Evolutionary conservation across 2,113 vertebrate species (phyloP).

Genomic region (Lepus europaeus): DNA sequence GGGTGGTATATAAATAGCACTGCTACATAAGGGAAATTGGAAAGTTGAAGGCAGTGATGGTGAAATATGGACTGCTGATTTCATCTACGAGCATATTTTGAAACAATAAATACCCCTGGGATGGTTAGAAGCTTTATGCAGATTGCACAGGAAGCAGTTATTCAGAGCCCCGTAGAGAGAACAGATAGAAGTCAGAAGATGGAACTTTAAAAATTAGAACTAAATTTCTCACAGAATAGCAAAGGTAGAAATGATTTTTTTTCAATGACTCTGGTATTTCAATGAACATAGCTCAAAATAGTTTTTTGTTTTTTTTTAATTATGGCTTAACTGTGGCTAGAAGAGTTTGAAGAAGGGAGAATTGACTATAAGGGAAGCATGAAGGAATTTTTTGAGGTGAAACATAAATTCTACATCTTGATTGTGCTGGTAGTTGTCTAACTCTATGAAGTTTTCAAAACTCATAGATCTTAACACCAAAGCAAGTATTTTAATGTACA

Average conservation of each 20-base stretch:
- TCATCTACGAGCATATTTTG: constrained; percentile 63
- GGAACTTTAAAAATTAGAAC: constrained; percentile 39
- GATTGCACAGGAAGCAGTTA: constrained; percentile 31
- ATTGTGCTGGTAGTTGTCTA: neutral
- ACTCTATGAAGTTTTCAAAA: neutral
- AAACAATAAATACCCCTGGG: constrained; percentile 52
- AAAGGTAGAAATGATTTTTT: constrained; percentile 7
- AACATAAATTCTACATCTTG: neutral
- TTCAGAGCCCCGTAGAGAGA: constrained; percentile 35
- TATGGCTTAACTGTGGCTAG: neutral
- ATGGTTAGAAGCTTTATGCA: constrained; percentile 7
- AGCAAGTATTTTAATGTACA: neutral
- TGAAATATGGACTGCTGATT: constrained; percentile 27
- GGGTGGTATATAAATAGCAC: constrained; percentile 44
- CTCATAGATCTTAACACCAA: neutral
- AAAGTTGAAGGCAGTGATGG: constrained; percentile 16
- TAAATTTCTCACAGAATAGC: neutral
- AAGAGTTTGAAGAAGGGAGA: neutral
- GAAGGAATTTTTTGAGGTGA: neutral
- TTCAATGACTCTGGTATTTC: neutral
- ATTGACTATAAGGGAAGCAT: neutral
- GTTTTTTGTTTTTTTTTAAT: too few relatives aligned
- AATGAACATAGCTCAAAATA: neutral
- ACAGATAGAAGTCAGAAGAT: neutral
- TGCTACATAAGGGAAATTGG: constrained; percentile 1